Evolutionary conservation across 2,797 vertebrate genomes (phyloP), one percentile per base, ranked within the genome.

Genomic region (Jordanella pulchra): DNA sequence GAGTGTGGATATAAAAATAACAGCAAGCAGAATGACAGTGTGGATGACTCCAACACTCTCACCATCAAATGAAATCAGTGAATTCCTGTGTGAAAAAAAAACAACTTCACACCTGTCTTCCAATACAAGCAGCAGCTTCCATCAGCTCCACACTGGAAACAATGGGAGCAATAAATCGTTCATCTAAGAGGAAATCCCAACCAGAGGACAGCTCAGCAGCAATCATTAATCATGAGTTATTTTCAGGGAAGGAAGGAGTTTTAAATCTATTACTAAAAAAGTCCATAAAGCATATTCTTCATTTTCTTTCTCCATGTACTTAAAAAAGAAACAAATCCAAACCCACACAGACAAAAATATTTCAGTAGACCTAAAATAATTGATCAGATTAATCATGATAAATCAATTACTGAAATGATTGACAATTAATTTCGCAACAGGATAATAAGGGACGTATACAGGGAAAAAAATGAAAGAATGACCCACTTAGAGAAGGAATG

Each of bases 61-160:
- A 71, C 45, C 35, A 23, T 11, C 72, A 67, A 9, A 71, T 58
- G 45, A 18, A 30, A 74, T 72, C 75, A 67, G 56, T 44, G 67
- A 76, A 64, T 72, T 84, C 78, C 71, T 70, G 77, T 35, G 73
- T 68, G 71, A 65, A 39, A 39, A 72, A 23, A 60, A 69, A 76
- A 71, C 32, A 9, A 67, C 39, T 72, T 61, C 47, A 47, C 71
- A 78, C 67, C 72, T 73, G 75, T 48, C 47, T 63, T 4, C 56
- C 58, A 51, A 50, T 53, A 35, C n/a, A 54, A 55, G 32, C 58
- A 54, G 54, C 45, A 67, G 61, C 15, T n/a, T 27, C 42, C 67
- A 28, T 32, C 44, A 50, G 15, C 30, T 63, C 17, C 58, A 28
- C 32, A 23, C 50, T 14, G 32, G 65, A 61, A 63, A 68, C 64